phyloP scores from a whole-genome alignment of 2,797 vertebrate genomes.

The Luscinia megarhynchos region DNA sequence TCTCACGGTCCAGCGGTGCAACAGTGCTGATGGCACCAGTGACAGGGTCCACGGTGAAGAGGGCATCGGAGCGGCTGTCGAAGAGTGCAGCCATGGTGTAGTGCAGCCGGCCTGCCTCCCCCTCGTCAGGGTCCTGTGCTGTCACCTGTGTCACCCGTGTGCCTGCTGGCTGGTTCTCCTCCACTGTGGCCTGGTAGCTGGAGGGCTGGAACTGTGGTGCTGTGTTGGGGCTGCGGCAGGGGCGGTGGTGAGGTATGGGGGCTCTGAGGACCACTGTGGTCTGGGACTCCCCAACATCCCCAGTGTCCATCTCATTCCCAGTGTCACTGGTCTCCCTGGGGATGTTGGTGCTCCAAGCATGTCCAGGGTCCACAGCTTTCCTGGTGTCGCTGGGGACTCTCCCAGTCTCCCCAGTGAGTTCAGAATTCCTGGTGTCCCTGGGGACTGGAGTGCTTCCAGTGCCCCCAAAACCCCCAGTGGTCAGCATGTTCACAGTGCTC shows the following conservation, averaged over 20 bases:
- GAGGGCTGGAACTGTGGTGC: conserved; percentile 93
- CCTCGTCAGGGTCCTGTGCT: conserved; percentile 88
- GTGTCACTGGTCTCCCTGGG: neutral
- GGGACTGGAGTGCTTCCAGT: too few species aligned
- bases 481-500: neutral
- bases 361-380: neutral
- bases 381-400: neutral
- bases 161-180: conserved; percentile 88
- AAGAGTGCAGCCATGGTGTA: conserved; percentile 94
- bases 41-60: conserved; percentile 84
- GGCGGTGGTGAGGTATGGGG: neutral
- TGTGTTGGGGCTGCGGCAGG: conserved; percentile 83
- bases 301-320: neutral
- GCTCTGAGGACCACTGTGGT: neutral
- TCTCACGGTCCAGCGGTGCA: conserved; percentile 88
- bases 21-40: conserved; percentile 85
- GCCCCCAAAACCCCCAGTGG: too few species aligned
- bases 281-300: neutral
- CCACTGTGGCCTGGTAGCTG: conserved; percentile 93
- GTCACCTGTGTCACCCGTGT: conserved; percentile 85
- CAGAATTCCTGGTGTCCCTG: neutral
- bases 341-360: neutral
- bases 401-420: neutral
- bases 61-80: conserved; percentile 91
- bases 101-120: conserved; percentile 86